Evolutionary conservation across 2,888 invertebrate genomes (phyloP).

Genomic region (Chrysina gloriosa): DNA sequence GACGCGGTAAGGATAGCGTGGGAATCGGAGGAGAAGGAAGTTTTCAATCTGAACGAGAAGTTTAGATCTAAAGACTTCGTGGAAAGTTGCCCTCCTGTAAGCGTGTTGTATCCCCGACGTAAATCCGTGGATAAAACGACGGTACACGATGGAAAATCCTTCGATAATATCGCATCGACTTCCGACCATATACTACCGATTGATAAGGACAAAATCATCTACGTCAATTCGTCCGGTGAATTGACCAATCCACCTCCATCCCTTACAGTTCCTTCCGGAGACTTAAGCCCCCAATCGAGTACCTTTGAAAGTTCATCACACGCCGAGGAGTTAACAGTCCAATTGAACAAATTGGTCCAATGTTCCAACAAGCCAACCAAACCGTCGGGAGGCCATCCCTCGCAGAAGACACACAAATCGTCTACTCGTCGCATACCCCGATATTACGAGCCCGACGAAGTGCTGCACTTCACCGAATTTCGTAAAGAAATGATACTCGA

Average conservation of each 20-base stretch:
- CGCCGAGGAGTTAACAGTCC: not conserved
- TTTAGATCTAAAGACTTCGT: conserved; percentile 45
- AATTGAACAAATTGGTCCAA: not conserved
- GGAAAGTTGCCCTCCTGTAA: conserved; percentile 42
- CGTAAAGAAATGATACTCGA: conserved; percentile 6
- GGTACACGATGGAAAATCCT: not conserved
- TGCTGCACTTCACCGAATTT: conserved; percentile 5
- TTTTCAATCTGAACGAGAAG: conserved; percentile 37
- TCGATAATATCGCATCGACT: not conserved
- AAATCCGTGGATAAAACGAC: not conserved
- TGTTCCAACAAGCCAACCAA: not conserved
- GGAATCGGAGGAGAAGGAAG: conserved; percentile 4
- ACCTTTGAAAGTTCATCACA: not conserved
- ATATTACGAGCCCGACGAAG: not conserved
- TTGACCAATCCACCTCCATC: not conserved
- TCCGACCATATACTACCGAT: not conserved
- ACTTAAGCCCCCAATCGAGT: not conserved
- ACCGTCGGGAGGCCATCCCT: not conserved
- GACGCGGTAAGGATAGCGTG: conserved; percentile 39
- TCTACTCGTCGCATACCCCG: not conserved
- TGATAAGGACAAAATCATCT: not conserved
- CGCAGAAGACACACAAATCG: not conserved
- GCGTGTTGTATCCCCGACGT: conserved; percentile 39
- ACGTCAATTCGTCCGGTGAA: not conserved
- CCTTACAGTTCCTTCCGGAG: not conserved